Evolutionary conservation across 2,113 vertebrate species (phyloP).

Genomic region (Chunga burmeisteri): DNA sequence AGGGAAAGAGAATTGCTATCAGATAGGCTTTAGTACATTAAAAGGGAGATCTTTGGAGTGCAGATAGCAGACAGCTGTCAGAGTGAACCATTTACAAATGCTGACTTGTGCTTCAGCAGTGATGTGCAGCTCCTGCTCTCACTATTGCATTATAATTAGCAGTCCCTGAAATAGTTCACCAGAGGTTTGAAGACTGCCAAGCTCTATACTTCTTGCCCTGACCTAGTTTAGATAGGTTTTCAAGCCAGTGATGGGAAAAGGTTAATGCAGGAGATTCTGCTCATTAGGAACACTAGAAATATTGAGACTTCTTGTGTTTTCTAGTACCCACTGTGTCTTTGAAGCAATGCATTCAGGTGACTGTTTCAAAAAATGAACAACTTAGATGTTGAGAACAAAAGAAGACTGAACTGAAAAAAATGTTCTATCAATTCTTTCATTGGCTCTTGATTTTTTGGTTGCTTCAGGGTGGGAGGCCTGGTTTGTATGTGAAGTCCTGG

Average conservation of each 20-base stretch:
- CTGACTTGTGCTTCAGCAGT: neutral
- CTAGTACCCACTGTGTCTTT: neutral
- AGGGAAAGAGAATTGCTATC: neutral
- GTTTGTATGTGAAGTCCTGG: neutral
- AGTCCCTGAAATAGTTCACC: slow-evolving; percentile 23
- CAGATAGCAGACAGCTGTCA: slow-evolving; percentile 20
- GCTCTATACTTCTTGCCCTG: neutral
- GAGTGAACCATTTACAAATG: neutral
- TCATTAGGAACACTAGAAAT: neutral
- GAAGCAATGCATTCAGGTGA: neutral
- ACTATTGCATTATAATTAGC: slow-evolving; percentile 37
- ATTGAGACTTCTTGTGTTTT: neutral
- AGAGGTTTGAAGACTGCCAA: slow-evolving; percentile 28
- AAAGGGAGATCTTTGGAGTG: neutral
- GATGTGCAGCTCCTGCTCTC: neutral
- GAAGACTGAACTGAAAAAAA: neutral
- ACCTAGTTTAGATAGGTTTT: slow-evolving; percentile 27
- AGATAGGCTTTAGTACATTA: neutral
- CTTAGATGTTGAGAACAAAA: neutral
- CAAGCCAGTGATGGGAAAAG: neutral
- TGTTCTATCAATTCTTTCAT: neutral
- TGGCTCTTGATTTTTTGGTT: neutral
- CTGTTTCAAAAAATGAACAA: neutral
- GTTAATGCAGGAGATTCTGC: slow-evolving; percentile 2
- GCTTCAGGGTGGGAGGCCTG: neutral